Base-by-base conservation (phyloP, 2,113 vertebrate species). In the Odobenus rosmarus region DNA sequence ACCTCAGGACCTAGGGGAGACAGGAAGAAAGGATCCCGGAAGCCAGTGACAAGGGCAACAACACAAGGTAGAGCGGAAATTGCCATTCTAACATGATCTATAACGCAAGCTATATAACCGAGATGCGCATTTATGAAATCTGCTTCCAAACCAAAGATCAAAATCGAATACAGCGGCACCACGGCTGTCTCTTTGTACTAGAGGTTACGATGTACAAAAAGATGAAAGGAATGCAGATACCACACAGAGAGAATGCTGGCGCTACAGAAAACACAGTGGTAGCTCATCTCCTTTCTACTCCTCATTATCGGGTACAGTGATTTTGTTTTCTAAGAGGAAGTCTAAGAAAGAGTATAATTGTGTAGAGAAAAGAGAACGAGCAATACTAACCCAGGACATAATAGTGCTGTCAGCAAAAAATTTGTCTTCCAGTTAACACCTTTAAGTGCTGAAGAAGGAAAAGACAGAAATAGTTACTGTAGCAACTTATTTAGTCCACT, bases 371-470 rank as follows among this genome's bases (percentile, higher is more conserved):
- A 84, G 42, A 94, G 42, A 95, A 86, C 0, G 1, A 74, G 51
- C 93, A n/a, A 79, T 98, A 99, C 99, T 94, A 98, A 99, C 99
- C 99, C 99, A 55, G 99, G 99, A 96, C 99, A 99, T 91, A 99
- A 96, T 31, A 99, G 98, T 39, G 99, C 99, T 3, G 99, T 99
- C 98, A 99, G 98, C 96, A 99, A 97, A 90, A 99, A 99, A 8
- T 99, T 99, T 36, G 99, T 99, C 99, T 99, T 99, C 99, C 99
- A 99, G 95, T 99, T 99, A 97, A 99, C 99, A 7, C 99, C 99
- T 97, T 99, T 99, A 97, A 99, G 99, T 2, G 99, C 99, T 99
- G 97, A 96, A 23, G 74, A 91, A 97, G 83, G 79, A 93, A 96
- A 98, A 97, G 71, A 13, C 92, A 93, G 67, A 97, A 97, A 93